Evolutionary conservation across 2,888 invertebrate species (phyloP).

Genomic region (Stegophylla sp.): DNA sequence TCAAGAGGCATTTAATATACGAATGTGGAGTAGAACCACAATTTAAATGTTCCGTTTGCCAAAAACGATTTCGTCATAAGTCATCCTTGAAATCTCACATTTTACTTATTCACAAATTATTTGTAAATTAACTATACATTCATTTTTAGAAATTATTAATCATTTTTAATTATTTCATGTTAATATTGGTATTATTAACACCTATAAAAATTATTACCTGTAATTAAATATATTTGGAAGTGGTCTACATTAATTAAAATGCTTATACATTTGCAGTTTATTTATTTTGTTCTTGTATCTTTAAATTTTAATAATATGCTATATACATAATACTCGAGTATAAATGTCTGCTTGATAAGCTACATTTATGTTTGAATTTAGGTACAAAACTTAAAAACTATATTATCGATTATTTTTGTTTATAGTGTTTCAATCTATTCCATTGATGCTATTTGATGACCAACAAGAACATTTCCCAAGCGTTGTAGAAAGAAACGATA

Average conservation of each 20-base stretch:
- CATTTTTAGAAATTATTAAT: no score
- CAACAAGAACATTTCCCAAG: conserved; percentile 18
- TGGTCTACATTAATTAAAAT: conserved; percentile 16
- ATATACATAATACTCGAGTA: neutral
- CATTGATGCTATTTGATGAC: neutral
- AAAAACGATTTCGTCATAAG: conserved; percentile 59
- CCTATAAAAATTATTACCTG: no score
- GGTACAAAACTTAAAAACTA: neutral
- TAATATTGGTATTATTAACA: no score
- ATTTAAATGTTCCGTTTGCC: conserved; percentile 62
- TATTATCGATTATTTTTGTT: neutral
- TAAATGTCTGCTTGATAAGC: conserved; percentile 2
- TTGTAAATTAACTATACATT: no score
- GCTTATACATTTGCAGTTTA: neutral
- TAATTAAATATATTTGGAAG: neutral
- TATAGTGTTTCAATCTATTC: neutral
- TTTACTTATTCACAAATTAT: neutral
- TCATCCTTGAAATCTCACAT: conserved; percentile 13
- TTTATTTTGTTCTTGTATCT: neutral
- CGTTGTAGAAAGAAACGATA: conserved; percentile 42
- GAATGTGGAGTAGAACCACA: conserved; percentile 62
- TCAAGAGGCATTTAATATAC: conserved; percentile 54
- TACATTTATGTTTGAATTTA: neutral
- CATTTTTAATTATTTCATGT: no score
- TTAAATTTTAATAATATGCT: neutral